Percentiles rank a stretch among this genome's conserved stretches.
Conservation (phyloP, 2,113 vertebrate species). For the Myrmecophaga tridactyla region DNA sequence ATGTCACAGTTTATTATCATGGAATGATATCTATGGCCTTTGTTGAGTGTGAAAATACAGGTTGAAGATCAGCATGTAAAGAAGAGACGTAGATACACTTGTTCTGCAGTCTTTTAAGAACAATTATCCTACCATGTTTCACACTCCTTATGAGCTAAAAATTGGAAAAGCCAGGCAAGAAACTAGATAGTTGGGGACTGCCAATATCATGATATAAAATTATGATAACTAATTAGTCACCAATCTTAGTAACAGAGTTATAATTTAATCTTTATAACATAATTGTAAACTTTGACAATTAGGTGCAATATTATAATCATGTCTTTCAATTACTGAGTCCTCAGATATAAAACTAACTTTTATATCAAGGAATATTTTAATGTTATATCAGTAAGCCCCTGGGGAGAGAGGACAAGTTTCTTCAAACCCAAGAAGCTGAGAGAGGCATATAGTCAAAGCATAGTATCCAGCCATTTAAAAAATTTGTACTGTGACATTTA, state of each 20-base stretch:
- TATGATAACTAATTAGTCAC: background rate
- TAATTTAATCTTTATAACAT: background rate
- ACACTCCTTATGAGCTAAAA: background rate
- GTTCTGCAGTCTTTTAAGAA: background rate
- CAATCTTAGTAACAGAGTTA: background rate
- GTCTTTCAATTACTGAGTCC: background rate
- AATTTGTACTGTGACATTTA: background rate
- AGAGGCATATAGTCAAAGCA: background rate
- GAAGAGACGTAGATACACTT: background rate
- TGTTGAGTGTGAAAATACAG: background rate
- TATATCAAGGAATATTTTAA: background rate
- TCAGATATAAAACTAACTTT: background rate
- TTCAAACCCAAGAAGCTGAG: background rate
- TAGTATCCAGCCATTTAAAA: background rate
- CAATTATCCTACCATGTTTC: background rate
- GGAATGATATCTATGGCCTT: background rate
- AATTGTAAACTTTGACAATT: background rate
- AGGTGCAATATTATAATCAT: background rate
- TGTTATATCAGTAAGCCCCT: background rate
- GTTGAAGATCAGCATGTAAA: background rate
- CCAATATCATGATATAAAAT: background rate
- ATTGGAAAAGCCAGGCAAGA: background rate
- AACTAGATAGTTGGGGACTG: background rate
- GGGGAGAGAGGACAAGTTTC: background rate
- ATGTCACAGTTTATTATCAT: background rate